Percentiles rank a stretch among this genome's conserved stretches.
Conservation (phyloP, 2,888 invertebrate species). For the Cecidostiba fungosa region DNA sequence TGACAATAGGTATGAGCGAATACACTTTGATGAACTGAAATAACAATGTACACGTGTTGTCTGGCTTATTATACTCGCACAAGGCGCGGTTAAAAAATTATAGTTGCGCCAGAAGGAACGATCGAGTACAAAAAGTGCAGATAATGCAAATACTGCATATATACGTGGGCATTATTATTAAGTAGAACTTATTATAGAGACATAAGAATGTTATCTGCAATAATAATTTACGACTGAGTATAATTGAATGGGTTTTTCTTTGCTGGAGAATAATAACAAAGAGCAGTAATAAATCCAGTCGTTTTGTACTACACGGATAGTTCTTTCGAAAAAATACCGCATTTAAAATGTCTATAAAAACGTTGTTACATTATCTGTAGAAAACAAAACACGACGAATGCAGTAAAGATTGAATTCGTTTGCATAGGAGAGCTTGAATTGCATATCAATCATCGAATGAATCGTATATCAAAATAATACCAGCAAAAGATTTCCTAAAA, state of each 20-base stretch:
- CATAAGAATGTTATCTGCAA: neutral
- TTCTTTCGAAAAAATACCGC: neutral
- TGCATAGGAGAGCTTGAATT: too few relatives aligned
- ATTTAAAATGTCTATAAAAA: neutral
- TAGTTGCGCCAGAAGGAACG: neutral
- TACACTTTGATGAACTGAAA: conserved; percentile 13
- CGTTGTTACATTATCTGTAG: neutral
- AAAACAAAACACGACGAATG: neutral
- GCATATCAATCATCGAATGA: neutral
- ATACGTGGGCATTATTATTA: neutral
- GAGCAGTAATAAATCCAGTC: neutral
- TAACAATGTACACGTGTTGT: conserved; percentile 9
- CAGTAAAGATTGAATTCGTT: neutral
- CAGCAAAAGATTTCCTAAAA: neutral
- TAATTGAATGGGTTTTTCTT: neutral
- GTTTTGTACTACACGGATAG: too few relatives aligned
- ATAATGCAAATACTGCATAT: neutral
- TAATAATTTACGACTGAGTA: neutral
- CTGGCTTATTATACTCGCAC: neutral
- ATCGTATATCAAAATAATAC: neutral
- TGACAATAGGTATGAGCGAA: neutral
- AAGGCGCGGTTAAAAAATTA: conserved; percentile 28
- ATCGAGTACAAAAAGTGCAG: neutral
- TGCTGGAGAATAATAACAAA: neutral
- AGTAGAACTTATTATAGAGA: neutral